phyloP scores from a whole-genome alignment of 2,113 vertebrate species.

The Plectropomus leopardus region DNA sequence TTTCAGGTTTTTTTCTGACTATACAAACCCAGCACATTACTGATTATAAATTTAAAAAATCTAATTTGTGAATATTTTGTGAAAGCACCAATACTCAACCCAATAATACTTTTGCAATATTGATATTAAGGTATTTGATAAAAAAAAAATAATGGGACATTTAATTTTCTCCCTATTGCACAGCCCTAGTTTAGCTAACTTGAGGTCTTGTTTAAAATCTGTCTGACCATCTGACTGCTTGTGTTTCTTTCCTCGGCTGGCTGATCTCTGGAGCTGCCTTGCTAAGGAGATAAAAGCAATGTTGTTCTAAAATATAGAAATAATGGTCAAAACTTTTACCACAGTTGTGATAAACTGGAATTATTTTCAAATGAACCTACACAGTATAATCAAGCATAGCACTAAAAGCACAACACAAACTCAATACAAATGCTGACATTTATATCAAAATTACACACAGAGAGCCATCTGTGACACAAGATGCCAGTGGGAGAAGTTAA shows the following conservation, averaged over 20 bases:
- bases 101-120: no score
- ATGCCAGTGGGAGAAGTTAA: slow-evolving; percentile 20
- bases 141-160: no score
- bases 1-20: no score
- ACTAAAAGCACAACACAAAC: background rate
- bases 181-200: background rate
- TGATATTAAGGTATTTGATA: no score
- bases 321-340: background rate
- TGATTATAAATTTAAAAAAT: no score
- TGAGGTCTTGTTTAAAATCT: background rate
- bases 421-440: slow-evolving; percentile 28
- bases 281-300: no score
- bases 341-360: slow-evolving; percentile 26
- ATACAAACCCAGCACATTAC: no score
- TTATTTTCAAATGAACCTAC: no score
- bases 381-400: background rate
- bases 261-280: no score
- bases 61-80: no score
- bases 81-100: no score
- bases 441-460: slow-evolving; percentile 2
- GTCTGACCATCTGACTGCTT: background rate
- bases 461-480: background rate
- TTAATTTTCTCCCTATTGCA: no score
- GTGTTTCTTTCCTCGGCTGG: background rate
- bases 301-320: background rate